A percentile compares a stretch with the other conserved stretches of the same genome.
These are phyloP conservation scores for Alces alces DNA, from an alignment of 2,113 vertebrate genomes.

Conservation along the genomic window DNA sequence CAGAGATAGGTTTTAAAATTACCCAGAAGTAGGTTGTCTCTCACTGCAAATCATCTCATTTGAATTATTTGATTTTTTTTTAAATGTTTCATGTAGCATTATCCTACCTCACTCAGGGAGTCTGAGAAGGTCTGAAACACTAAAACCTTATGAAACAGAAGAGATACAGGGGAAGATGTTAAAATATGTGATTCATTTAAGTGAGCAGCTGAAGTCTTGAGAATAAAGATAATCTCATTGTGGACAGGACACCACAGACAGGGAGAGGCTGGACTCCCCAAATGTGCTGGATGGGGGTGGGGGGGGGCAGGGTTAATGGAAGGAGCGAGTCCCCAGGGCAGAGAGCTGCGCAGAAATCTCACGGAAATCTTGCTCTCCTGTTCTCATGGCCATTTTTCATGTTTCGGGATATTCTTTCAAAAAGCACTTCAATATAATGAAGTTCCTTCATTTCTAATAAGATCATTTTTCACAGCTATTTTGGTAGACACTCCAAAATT, in stretches of 20 bases:
- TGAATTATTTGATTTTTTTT: background rate
- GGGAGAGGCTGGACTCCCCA: background rate
- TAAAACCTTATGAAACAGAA: conserved; percentile 19
- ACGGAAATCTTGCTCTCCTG: background rate
- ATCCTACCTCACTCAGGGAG: background rate
- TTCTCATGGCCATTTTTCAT: conserved; percentile 23
- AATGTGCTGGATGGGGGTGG: background rate
- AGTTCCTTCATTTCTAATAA: conserved; percentile 38
- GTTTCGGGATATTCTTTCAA: conserved; percentile 35
- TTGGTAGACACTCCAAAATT: background rate
- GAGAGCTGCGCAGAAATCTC: background rate
- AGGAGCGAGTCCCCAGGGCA: background rate
- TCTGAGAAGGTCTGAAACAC: background rate
- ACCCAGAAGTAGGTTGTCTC: background rate
- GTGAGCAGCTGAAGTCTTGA: background rate
- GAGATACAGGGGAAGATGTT: background rate
- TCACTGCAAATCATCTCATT: background rate
- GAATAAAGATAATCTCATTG: background rate
- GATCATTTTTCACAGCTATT: conserved; percentile 42
- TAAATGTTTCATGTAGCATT: background rate
- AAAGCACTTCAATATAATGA: conserved; percentile 21
- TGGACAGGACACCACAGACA: background rate
- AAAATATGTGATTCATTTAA: background rate
- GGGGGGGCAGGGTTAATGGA: background rate
- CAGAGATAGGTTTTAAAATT: background rate